Evolutionary conservation across 2,113 vertebrate genomes (phyloP), one percentile per base, ranked within the genome.

Genomic region (Rana temporaria): DNA sequence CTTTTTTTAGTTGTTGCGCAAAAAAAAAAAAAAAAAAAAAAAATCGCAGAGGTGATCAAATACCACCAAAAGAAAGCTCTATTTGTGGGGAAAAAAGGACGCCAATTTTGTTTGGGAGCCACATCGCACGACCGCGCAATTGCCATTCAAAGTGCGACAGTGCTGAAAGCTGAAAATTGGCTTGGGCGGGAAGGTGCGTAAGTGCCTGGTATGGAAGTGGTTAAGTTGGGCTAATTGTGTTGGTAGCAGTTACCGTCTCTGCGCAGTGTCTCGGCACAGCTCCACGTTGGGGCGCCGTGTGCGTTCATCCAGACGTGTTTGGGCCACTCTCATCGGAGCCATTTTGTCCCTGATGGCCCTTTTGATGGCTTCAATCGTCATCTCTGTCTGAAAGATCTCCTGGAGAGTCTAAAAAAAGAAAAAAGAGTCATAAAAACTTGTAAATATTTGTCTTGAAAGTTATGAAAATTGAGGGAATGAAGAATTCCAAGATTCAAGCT

Each of bases 331-430:
- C 48, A 99, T 83, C 0, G 94, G 94, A 63, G 86, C 85, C 16
- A 90, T 94, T 81, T 98, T 98, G 68, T 98, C 96, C 83, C 86
- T 88, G 65, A 98, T 92, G 73, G 96, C 95, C 84, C 94, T 97
- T 78, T 86, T 95, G 82, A 99, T 88, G 19, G 91, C 91, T 72
- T 96, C 95, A 4, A 97, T 96, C 59, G 93, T 91, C 86, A 93
- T 93, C 90, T 99, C 95, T 0, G 93, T 93, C 88, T 98, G 95
- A 87, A 96, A 97, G 78, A 98, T 96, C 87, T 98, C 96, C 88
- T 97, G 95, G 17, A 97, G 90, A 0, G 94, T 97, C 97, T 99
- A 85, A 3, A 64, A 56, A 59, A 73, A 14, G 48, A 34, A n/a
- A 38, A n/a, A 16, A 77, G 11, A 26, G 20, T 26, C 24, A 14